A percentile compares a stretch with the other conserved stretches of the same genome.
phyloP scores from a whole-genome alignment of 2,113 vertebrate genomes.

The Ptyas mucosa region DNA sequence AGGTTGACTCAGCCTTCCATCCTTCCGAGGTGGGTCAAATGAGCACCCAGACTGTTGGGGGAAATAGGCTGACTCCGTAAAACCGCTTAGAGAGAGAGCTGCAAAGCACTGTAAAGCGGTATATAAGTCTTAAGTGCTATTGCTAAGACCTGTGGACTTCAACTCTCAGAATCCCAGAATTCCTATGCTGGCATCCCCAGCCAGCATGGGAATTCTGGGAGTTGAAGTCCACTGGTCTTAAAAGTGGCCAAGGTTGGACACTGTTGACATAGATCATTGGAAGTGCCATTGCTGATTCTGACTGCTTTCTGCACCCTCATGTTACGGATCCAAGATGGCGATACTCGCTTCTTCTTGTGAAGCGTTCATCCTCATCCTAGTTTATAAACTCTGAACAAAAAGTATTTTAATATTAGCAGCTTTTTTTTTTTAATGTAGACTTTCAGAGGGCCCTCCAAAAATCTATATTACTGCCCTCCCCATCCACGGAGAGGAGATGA shows the following conservation, averaged over 20 bases:
- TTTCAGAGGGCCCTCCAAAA: neutral
- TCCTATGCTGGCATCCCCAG: neutral
- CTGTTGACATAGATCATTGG: too few relatives aligned
- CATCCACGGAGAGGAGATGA: neutral
- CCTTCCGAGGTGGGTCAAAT: too few relatives aligned
- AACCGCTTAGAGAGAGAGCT: too few relatives aligned
- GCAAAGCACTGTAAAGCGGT: too few relatives aligned
- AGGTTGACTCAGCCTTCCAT: too few relatives aligned
- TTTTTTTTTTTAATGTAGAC: neutral
- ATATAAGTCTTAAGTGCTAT: too few relatives aligned
- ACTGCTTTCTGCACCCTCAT: neutral
- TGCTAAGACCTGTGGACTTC: neutral
- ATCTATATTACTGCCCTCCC: too few relatives aligned
- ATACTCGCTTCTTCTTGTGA: neutral
- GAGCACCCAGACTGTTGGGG: too few relatives aligned
- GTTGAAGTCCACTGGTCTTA: neutral
- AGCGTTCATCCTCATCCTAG: neutral
- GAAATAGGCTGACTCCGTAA: too few relatives aligned
- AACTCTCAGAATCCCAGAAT: neutral
- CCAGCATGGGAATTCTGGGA: neutral
- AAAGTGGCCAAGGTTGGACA: neutral
- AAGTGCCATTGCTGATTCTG: neutral
- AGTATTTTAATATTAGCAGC: neutral
- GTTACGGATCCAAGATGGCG: neutral
- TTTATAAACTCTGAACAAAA: neutral